Evolutionary conservation across 2,888 invertebrate genomes (phyloP), one percentile per base, ranked within the genome.

Genomic region (Branchipolynoe longqiensis): DNA sequence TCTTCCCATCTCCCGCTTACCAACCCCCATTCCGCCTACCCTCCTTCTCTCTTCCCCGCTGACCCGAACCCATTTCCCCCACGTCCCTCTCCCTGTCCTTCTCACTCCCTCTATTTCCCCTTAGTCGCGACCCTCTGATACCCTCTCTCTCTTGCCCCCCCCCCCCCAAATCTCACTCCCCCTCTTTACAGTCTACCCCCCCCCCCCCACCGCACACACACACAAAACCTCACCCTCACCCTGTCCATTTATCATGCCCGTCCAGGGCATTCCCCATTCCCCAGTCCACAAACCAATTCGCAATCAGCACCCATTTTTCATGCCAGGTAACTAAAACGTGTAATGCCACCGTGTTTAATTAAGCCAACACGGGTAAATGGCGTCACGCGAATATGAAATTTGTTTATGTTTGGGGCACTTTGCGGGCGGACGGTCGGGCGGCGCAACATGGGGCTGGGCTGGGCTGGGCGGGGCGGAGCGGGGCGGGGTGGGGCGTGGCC

Each of bases 261-360:
- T n/a, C n/a, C n/a, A n/a, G n/a, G n/a, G n/a, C n/a, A n/a, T n/a
- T n/a, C n/a, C n/a, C n/a, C n/a, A n/a, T n/a, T n/a, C n/a, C n/a
- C n/a, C n/a, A n/a, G n/a, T n/a, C n/a, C n/a, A n/a, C n/a, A n/a
- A n/a, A n/a, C n/a, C n/a, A n/a, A n/a, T n/a, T n/a, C n/a, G n/a
- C n/a, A n/a, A n/a, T n/a, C n/a, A n/a, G n/a, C n/a, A n/a, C n/a
- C n/a, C n/a, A n/a, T n/a, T n/a, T n/a, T n/a, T n/a, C n/a, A n/a
- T n/a, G n/a, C n/a, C n/a, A n/a, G n/a, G n/a, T n/a, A n/a, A 78
- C 25, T 48, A 41, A 78, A 48, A 41, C n/a, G 78, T 48, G 78
- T 78, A 78, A 41, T 78, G 41, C 41, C 78, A 78, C n/a, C 41
- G 28, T 78, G 78, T 78, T 54, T 78, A 78, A 78, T 78, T 78